Evolutionary conservation across 2,113 vertebrate genomes (phyloP).

Genomic region (Odontophorus gujanensis): DNA sequence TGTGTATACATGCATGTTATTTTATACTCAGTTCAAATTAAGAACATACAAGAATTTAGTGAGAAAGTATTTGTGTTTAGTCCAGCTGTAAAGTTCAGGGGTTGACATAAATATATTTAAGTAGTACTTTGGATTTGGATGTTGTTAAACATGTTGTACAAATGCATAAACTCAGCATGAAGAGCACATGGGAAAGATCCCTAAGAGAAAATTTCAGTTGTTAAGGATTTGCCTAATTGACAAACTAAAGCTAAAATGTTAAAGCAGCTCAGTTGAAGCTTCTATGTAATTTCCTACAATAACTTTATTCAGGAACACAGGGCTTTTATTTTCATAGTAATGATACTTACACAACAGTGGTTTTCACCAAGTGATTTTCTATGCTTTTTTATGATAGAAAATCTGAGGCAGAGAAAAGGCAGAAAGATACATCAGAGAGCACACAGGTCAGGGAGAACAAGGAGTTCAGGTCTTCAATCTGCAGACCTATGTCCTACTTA

Average conservation of each 20-base stretch:
- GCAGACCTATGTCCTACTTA: conserved; percentile 38
- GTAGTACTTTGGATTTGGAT: neutral
- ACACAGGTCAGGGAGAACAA: neutral
- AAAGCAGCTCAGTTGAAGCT: neutral
- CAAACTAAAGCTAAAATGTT: neutral
- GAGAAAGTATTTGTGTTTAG: neutral
- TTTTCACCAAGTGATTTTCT: neutral
- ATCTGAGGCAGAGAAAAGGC: neutral
- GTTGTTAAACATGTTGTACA: neutral
- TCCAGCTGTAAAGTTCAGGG: neutral
- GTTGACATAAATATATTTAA: neutral
- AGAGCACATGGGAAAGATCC: neutral
- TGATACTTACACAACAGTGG: neutral
- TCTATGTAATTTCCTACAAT: neutral
- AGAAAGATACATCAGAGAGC: neutral
- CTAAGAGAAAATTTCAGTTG: neutral
- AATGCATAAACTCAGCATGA: neutral
- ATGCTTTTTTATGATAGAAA: neutral
- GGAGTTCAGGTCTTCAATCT: neutral
- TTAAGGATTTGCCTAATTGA: neutral
- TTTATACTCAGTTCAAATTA: neutral
- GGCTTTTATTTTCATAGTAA: neutral
- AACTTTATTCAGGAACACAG: neutral
- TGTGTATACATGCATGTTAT: neutral
- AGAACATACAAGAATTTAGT: neutral